These are phyloP conservation scores for Ariopsis seemanni DNA, from an alignment of 2,113 vertebrate species.

Conservation along the genomic window DNA sequence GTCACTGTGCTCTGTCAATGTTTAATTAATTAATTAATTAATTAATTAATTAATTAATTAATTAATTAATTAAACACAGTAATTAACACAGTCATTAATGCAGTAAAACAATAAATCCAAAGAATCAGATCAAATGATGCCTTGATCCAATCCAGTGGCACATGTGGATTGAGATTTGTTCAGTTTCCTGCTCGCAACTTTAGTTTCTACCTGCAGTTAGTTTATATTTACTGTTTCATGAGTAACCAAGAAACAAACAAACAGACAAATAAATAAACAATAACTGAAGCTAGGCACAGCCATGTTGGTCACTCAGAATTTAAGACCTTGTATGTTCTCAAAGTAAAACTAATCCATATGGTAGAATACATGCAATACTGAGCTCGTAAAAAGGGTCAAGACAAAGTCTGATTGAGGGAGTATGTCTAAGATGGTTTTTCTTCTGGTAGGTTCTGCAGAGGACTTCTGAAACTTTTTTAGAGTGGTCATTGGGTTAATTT, in stretches of 20 bases:
- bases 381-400: background rate
- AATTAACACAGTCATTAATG: too few species aligned
- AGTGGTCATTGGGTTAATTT: background rate
- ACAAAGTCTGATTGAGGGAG: background rate
- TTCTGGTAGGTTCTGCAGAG: background rate
- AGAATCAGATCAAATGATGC: too few species aligned
- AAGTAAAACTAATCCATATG: slow-evolving; percentile 18
- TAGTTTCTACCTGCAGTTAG: too few species aligned
- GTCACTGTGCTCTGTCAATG: background rate
- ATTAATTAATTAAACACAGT: too few species aligned
- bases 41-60: too few species aligned
- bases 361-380: background rate
- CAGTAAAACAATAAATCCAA: background rate
- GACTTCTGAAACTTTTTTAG: too few species aligned
- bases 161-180: too few species aligned
- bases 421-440: background rate
- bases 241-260: too few species aligned
- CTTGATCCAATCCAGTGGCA: too few species aligned
- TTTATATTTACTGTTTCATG: too few species aligned
- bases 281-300: background rate
- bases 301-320: background rate
- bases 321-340: slow-evolving; percentile 1
- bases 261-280: background rate
- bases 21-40: too few species aligned
- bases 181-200: too few species aligned